Percentiles rank a stretch among this genome's conserved stretches.
These are phyloP conservation scores for Drosophila mercatorum DNA, from an alignment of 2,888 invertebrate species.

Conservation along the genomic window DNA sequence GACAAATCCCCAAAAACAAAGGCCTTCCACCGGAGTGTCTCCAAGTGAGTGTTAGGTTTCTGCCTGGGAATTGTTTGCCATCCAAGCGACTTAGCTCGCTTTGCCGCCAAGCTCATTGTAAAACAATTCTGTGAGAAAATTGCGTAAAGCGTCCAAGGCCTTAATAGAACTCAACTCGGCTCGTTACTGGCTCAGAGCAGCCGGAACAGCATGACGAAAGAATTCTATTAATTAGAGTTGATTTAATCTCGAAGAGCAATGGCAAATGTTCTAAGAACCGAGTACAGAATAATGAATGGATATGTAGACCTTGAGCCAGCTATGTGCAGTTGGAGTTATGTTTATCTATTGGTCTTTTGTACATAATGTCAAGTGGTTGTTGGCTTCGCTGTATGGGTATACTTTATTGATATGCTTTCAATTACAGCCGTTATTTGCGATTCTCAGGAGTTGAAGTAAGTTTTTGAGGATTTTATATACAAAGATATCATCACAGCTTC, in stretches of 20 bases:
- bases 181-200: background rate
- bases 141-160: constrained; percentile 57
- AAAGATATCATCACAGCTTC: background rate
- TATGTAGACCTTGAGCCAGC: background rate
- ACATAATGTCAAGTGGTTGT: background rate
- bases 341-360: background rate
- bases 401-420: background rate
- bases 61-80: constrained; percentile 58
- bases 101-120: constrained; percentile 24
- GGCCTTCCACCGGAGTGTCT: constrained; percentile 14
- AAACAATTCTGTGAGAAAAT: constrained; percentile 61
- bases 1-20: constrained; percentile 52
- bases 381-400: background rate
- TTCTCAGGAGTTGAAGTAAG: background rate
- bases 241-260: constrained; percentile 7
- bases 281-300: background rate
- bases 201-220: constrained; percentile 10
- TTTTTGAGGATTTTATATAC: too few species aligned
- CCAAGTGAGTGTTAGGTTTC: background rate
- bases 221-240: constrained; percentile 19
- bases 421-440: background rate
- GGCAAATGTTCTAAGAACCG: background rate
- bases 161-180: constrained; percentile 18
- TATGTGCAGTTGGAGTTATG: background rate
- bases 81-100: constrained; percentile 59